Evolutionary conservation across 1,140 invertebrate genomes (phyloP).

Genomic region (Zaprionus africanus): DNA sequence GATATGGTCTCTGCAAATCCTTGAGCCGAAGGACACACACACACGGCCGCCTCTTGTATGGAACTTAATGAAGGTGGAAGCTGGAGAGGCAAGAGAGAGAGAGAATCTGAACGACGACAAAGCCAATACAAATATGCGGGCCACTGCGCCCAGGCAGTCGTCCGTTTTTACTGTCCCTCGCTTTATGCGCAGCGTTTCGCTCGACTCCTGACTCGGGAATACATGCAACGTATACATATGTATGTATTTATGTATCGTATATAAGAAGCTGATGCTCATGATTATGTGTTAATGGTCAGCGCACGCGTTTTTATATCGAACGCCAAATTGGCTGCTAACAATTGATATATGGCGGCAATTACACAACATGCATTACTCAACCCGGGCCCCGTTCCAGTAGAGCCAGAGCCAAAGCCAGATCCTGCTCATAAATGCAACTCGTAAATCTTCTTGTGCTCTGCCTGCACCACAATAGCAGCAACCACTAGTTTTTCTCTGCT

Average conservation of each 20-base stretch:
- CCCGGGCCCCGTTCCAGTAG: constrained; percentile 7
- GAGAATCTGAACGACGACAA: constrained; percentile 8
- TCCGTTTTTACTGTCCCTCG: constrained; percentile 31
- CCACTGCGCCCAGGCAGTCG: constrained; percentile 28
- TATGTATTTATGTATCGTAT: neutral
- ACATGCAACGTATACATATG: neutral
- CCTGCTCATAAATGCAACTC: constrained; percentile 73
- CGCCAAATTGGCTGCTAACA: constrained; percentile 81
- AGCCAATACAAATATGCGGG: constrained; percentile 50
- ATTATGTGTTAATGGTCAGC: constrained; percentile 77
- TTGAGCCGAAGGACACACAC: constrained; percentile 69
- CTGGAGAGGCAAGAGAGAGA: constrained; percentile 6
- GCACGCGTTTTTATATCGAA: constrained; percentile 75
- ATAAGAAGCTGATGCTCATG: constrained; percentile 43
- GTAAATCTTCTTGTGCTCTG: constrained; percentile 69
- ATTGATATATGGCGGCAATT: constrained; percentile 78
- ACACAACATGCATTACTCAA: constrained; percentile 69
- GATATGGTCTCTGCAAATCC: constrained; percentile 58
- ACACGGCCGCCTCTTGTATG: constrained; percentile 55
- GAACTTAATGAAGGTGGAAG: constrained; percentile 68
- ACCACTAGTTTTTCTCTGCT: constrained; percentile 29
- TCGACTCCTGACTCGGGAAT: constrained; percentile 2
- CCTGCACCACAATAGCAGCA: constrained; percentile 51
- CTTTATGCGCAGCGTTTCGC: constrained; percentile 35
- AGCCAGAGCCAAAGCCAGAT: constrained; percentile 19